Evolutionary conservation across 1,140 invertebrate genomes (phyloP), one percentile per base, ranked within the genome.

Genomic region (Drosophila nannoptera): DNA sequence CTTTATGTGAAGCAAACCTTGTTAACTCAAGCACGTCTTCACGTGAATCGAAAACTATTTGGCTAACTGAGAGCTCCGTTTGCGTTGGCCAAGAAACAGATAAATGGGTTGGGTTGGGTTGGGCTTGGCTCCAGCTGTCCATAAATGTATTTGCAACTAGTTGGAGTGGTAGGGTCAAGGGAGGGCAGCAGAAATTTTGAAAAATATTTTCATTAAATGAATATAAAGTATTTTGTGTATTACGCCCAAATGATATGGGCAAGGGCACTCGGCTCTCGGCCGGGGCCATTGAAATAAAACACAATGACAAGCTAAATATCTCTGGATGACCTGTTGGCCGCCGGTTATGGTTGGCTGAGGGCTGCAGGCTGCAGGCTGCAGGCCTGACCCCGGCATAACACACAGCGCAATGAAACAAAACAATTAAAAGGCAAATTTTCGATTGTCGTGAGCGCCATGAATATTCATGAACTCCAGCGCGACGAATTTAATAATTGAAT

Each of bases 351-450:
- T n/a, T n/a, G n/a, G 16, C 49, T 14, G 16, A n/a, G n/a, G n/a
- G 14, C 16, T 60, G 38, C 46, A 60, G 48, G 58, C 59, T 50
- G 7, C 16, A 53, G 22, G 22, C 22, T 22, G 22, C 22, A 22
- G 22, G 22, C 22, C 1, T 22, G 22, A 22, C 22, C 22, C 22
- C 22, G 3, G 3, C 22, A 22, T 22, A 56, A 38, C 32, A 49
- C 22, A 38, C 48, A 55, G 42, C 50, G 12, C 35, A 58, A 46
- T 40, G 36, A 53, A 65, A 68, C 58, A 73, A 73, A 84, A 78
- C 80, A 86, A 84, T 84, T 80, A 80, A 78, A 80, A 69, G 63
- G 12, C 53, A 82, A 55, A 84, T 84, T 78, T 84, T 74, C 49
- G 56, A 84, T 71, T 74, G 80, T 83, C 80, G 73, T 63, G 63